Conservation (phyloP, 64 coral and sea anemone species). For the Acropora yongei region DNA sequence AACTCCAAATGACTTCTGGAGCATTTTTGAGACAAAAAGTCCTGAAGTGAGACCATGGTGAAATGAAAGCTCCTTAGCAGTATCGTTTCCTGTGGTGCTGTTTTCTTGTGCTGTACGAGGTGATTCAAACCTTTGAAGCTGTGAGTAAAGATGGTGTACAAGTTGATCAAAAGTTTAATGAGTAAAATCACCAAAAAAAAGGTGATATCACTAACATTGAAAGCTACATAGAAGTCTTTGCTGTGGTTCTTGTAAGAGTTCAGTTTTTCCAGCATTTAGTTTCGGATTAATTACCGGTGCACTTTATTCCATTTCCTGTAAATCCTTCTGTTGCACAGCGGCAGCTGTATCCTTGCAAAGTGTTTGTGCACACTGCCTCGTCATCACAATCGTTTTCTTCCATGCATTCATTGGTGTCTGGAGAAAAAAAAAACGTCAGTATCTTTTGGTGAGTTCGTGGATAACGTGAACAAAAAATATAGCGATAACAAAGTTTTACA, state of each 20-base stretch:
- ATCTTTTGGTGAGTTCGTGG: no score
- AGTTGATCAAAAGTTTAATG: no score
- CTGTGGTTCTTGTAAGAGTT: no score
- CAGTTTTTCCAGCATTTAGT: background rate
- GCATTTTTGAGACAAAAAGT: background rate
- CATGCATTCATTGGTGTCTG: constrained; percentile 10
- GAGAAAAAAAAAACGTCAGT: background rate
- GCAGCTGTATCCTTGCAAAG: background rate
- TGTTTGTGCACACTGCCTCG: background rate
- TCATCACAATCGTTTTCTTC: constrained; percentile 39
- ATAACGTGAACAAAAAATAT: no score
- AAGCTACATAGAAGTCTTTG: no score
- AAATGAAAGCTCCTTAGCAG: background rate
- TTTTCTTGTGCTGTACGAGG: background rate
- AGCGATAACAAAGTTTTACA: no score
- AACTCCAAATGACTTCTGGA: no score
- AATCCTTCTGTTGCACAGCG: background rate
- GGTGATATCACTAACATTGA: no score
- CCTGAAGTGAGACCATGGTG: background rate
- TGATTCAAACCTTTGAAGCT: background rate
- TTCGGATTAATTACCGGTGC: background rate
- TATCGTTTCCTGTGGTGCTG: background rate
- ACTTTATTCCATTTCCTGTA: background rate
- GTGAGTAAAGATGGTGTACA: background rate
- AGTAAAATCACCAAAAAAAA: no score